These are phyloP conservation scores for Schizaphis graminum DNA, from an alignment of 2,888 invertebrate species.

Conservation along the genomic window DNA sequence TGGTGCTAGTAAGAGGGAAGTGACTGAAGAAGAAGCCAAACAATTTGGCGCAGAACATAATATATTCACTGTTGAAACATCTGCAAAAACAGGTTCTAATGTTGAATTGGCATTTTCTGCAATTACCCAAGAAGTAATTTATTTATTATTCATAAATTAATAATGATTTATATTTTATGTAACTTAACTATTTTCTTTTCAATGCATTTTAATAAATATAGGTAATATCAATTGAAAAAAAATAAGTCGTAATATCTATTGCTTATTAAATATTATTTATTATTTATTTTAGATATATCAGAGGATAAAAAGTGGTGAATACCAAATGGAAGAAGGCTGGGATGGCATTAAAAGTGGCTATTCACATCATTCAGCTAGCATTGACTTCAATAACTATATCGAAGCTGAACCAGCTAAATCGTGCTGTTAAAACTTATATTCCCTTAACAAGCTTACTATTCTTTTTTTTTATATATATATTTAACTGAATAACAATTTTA, in stretches of 20 bases:
- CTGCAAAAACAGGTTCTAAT: slow-evolving; percentile 91
- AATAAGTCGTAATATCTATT: background rate
- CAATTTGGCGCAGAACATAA: slow-evolving; percentile 93
- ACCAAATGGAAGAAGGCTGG: slow-evolving; percentile 95
- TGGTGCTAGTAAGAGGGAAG: slow-evolving; percentile 73
- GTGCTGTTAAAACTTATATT: slow-evolving; percentile 77
- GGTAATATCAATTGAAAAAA: background rate
- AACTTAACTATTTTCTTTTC: background rate
- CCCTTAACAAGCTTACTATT: slow-evolving; percentile 34
- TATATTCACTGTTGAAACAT: slow-evolving; percentile 95
- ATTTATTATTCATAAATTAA: background rate
- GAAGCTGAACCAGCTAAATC: slow-evolving; percentile 92
- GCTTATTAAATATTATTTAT: background rate
- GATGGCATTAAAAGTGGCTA: slow-evolving; percentile 97
- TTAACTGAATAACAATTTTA: slow-evolving; percentile 29
- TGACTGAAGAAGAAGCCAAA: slow-evolving; percentile 91
- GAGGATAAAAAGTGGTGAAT: slow-evolving; percentile 91
- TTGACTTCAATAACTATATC: slow-evolving; percentile 65
- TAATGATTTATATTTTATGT: background rate
- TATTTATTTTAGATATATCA: slow-evolving; percentile 75
- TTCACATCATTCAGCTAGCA: slow-evolving; percentile 80
- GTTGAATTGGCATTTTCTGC: slow-evolving; percentile 93
- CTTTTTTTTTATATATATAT: background rate
- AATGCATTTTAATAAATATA: background rate
- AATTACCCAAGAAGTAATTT: slow-evolving; percentile 84